A percentile compares a stretch with the other conserved stretches of the same genome.
phyloP scores from a whole-genome alignment of 2,797 vertebrate genomes.

The Rhinella marina region DNA sequence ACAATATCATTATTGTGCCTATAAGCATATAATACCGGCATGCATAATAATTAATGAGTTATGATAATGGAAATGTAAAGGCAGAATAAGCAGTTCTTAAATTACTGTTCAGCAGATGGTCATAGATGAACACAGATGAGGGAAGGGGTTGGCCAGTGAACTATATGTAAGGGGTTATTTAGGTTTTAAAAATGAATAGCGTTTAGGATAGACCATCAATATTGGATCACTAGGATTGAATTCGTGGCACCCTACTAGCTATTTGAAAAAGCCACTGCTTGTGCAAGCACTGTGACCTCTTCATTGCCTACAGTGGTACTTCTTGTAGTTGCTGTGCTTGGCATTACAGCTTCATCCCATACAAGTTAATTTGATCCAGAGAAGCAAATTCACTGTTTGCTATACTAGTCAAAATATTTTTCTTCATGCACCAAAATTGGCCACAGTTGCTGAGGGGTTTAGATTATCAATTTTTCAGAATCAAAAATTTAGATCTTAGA shows the following conservation, averaged over 20 bases:
- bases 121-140: not conserved
- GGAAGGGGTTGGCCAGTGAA: not conserved
- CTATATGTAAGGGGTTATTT: no score
- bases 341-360: no score
- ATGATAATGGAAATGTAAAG: not conserved
- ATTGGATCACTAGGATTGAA: no score
- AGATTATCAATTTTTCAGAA: not conserved
- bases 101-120: not conserved
- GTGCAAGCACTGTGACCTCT: no score
- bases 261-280: no score
- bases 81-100: not conserved
- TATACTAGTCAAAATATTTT: not conserved
- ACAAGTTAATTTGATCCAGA: not conserved
- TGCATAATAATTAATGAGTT: not conserved
- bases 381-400: not conserved
- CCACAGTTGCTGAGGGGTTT: not conserved
- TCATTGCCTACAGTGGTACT: no score
- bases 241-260: no score
- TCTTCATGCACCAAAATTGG: not conserved
- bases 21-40: not conserved
- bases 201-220: no score
- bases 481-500: not conserved
- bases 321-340: no score
- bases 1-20: not conserved
- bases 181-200: no score